phyloP scores from a whole-genome alignment of 53 echinoderm and acorn worm species.

The Hippasteria phrygiana region DNA sequence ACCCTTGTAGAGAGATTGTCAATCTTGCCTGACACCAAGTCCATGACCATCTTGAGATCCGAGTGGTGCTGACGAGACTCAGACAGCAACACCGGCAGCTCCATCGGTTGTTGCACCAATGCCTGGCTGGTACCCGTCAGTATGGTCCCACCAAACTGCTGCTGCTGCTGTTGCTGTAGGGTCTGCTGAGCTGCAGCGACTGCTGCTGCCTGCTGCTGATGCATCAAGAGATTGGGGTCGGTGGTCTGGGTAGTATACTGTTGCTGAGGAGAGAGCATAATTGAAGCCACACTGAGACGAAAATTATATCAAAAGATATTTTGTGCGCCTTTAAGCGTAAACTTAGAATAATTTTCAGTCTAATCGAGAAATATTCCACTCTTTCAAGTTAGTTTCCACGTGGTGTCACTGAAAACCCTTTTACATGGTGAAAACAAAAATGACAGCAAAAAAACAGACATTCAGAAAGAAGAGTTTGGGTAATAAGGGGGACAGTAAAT shows the following conservation, averaged over 20 bases:
- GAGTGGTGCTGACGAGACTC: conserved; percentile 94
- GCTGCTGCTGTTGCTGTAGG: conserved; percentile 64
- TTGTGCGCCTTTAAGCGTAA: background rate
- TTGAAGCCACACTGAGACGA: too few relatives aligned
- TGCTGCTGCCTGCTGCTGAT: conserved; percentile 56
- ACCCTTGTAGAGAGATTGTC: conserved; percentile 85
- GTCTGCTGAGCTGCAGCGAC: conserved; percentile 60
- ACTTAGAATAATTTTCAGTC: too few relatives aligned
- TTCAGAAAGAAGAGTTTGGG: background rate
- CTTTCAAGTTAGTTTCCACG: too few relatives aligned
- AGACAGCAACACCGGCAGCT: conserved; percentile 76
- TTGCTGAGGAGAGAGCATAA: background rate
- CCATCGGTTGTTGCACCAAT: conserved; percentile 56
- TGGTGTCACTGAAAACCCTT: too few relatives aligned
- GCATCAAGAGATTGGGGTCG: conserved; percentile 68
- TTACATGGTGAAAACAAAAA: too few relatives aligned
- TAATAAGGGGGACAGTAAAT: background rate
- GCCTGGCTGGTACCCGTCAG: conserved; percentile 48
- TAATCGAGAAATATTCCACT: too few relatives aligned
- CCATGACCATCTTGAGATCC: conserved; percentile 83
- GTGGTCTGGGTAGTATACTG: conserved; percentile 67
- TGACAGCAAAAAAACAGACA: background rate
- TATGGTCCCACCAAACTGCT: background rate
- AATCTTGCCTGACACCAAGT: conserved; percentile 85
- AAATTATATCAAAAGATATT: too few relatives aligned